These are phyloP conservation scores for Corythucha ciliata DNA, from an alignment of 2,888 invertebrate species.

Conservation along the genomic window DNA sequence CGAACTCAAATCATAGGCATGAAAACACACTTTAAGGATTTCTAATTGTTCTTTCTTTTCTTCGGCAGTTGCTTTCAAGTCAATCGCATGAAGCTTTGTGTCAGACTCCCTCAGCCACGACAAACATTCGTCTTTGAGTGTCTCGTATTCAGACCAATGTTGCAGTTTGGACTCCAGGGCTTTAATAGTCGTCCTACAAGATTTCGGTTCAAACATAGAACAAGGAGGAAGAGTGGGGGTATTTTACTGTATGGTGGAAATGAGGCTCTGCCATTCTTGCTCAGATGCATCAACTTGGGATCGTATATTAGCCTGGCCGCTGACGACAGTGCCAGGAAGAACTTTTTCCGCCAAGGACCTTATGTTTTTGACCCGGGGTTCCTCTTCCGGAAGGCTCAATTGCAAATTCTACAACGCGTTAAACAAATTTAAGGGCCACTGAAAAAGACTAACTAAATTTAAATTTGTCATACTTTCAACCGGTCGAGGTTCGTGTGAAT, in stretches of 20 bases:
- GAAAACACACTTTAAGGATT: constrained; percentile 48
- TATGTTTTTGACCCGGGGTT: constrained; percentile 70
- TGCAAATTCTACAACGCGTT: constrained; percentile 52
- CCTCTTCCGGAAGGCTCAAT: constrained; percentile 73
- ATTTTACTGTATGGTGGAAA: constrained; percentile 55
- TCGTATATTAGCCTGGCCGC: constrained; percentile 74
- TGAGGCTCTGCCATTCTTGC: constrained; percentile 79
- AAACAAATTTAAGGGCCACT: not conserved
- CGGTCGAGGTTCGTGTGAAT: constrained; percentile 79
- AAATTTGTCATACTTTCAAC: constrained; percentile 48
- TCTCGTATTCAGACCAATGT: constrained; percentile 88
- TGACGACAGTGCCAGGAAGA: constrained; percentile 72
- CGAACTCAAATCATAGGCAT: too few relatives aligned
- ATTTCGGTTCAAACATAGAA: not conserved
- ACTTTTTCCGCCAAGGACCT: constrained; percentile 80
- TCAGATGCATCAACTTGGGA: constrained; percentile 80
- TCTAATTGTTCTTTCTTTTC: constrained; percentile 82
- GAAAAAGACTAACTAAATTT: too few relatives aligned
- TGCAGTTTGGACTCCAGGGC: constrained; percentile 71
- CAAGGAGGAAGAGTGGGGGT: not conserved
- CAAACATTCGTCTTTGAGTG: constrained; percentile 71
- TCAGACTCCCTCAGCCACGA: constrained; percentile 84
- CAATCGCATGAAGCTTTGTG: constrained; percentile 75
- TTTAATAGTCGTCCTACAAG: constrained; percentile 56
- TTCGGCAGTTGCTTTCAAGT: constrained; percentile 67